Evolutionary conservation across 2,113 vertebrate species (phyloP), one percentile per base, ranked within the genome.

Genomic region (Erinaceus europaeus): DNA sequence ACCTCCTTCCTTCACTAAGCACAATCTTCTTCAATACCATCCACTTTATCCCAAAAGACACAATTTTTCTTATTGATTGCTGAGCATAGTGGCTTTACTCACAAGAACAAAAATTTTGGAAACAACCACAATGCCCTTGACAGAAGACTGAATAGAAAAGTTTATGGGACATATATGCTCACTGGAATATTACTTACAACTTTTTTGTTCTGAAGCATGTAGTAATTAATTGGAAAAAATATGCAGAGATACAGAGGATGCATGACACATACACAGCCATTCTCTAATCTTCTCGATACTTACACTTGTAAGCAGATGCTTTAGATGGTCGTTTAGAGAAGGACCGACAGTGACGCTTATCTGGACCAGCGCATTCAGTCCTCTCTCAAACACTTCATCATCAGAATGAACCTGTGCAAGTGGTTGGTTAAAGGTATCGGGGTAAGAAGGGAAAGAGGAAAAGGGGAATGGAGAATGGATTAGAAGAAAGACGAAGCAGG

Each of bases 221-320:
- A n/a, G n/a, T n/a, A n/a, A n/a, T n/a, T n/a, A n/a, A n/a, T n/a
- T n/a, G n/a, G n/a, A n/a, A n/a, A n/a, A n/a, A n/a, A n/a, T n/a
- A n/a, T n/a, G n/a, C n/a, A n/a, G 36, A 13, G 9, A 14, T 1
- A 68, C 0, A 4, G 21, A 23, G 0, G 27, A 10, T 3, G 6
- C 25, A 55, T 4, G 34, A 71, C 2, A 21, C 21, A 15, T 7
- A 40, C 0, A 44, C 6, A 38, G 14, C 2, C 27, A 69, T 12
- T 40, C 17, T 21, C 42, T 74, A 12, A 21, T 50, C 36, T 68
- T 38, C 23, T 29, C 62, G 67, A 87, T 88, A 96, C 97, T 97
- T 91, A 98, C 98, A 71, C 96, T 97, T 84, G 97, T 97, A 46
- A 98, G 97, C 27, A 98, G 89, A 59, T 97, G 97, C 40, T 98